Evolutionary conservation across 2,113 vertebrate genomes (phyloP), one percentile per base, ranked within the genome.

Genomic region (Oreochromis niloticus): DNA sequence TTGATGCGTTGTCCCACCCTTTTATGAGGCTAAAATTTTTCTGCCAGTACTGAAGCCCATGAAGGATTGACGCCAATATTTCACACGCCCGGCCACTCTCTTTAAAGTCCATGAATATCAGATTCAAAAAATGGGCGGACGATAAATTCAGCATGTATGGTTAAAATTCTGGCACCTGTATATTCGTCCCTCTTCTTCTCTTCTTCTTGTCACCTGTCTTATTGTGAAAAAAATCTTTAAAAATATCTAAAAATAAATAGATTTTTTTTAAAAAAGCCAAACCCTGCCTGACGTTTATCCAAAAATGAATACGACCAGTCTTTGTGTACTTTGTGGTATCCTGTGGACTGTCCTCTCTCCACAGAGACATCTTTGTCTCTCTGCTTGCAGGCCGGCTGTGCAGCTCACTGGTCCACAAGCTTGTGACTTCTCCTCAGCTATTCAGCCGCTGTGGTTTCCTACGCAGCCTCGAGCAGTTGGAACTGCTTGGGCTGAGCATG

Each of bases 361-460:
- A 91, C 87, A 95, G 89, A 88, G 73, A 81, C 17, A 89, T 87
- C 89, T 94, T 93, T 95, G 94, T 94, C 80, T 93, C 73, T 82
- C 27, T 78, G 85, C 66, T 52, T 34, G 56, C 80, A 12, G 61
- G 79, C 89, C 30, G 63, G 17, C 87, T 80, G 52, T 41, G 82
- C 82, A 56, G 84, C 85, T 86, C 36, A 4, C 87, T 46, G 82
- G 84, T 88, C 71, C 81, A 83, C 83, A 27, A 90, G 88, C 95
- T 93, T 46, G 92, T 94, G 95, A 95, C 94, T 94, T 83, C 82
- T 85, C 87, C 55, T 83, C 90, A 87, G 88, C 63, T 82, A 84
- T 71, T 87, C 88, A 82, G 82, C 73, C 78, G 9, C 82, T 14
- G 56, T 63, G 83, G 86, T 85, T 87, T 84, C 81, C 75, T 87